Percentiles rank a stretch among this genome's conserved stretches.
Evolutionary conservation across 2,113 vertebrate genomes (phyloP).

Genomic region (Dipodomys spectabilis): DNA sequence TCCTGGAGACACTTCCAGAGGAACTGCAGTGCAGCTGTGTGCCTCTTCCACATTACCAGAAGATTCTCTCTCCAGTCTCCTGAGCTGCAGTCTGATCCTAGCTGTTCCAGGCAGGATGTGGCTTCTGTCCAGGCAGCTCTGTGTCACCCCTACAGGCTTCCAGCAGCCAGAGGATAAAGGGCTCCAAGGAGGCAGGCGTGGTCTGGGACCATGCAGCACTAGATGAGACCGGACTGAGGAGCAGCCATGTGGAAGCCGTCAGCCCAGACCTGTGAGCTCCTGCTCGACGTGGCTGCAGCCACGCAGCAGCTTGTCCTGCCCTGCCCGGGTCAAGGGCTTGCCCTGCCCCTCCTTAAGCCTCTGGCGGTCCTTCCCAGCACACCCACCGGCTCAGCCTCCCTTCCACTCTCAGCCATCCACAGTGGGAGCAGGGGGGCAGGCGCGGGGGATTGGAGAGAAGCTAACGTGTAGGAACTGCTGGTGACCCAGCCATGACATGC

Average conservation of each 20-base stretch:
- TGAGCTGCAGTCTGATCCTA: not conserved
- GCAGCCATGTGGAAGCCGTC: fast-evolving
- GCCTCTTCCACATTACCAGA: no score
- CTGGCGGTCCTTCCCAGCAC: fast-evolving
- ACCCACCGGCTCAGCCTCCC: not conserved
- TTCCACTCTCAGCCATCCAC: not conserved
- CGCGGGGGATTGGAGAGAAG: no score
- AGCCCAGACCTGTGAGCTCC: not conserved
- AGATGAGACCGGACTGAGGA: not conserved
- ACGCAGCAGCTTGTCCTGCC: not conserved
- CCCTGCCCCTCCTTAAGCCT: not conserved
- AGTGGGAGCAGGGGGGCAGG: no score
- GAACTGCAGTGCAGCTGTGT: no score
- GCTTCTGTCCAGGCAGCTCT: no score
- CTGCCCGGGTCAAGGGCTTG: not conserved
- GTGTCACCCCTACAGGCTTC: no score
- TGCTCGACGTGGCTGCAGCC: not conserved
- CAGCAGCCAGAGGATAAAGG: no score
- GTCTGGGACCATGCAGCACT: fast-evolving
- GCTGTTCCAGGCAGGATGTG: no score
- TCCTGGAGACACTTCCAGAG: no score
- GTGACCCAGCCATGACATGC: no score
- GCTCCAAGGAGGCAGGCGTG: not conserved
- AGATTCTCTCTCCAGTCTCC: not conserved
- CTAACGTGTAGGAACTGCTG: no score